Evolutionary conservation across 30 jellyfish, hydroid and myxozoan genomes (phyloP).

Genomic region (Rhopilema esculentum): DNA sequence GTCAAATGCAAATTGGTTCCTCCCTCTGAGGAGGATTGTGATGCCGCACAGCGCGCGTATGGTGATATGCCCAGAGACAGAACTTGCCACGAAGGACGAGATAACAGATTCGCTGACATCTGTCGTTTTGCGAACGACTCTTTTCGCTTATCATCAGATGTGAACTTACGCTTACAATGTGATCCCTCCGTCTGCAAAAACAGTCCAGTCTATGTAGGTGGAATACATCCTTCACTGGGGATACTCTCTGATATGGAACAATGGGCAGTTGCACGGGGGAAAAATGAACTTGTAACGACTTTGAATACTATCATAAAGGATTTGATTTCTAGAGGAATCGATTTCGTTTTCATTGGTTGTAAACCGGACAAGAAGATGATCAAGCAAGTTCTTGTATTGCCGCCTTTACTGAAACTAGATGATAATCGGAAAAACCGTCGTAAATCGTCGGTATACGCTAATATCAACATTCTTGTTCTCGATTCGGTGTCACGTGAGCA

Average conservation of each 20-base stretch:
- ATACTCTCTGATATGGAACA: constrained; percentile 74
- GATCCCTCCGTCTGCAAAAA: constrained; percentile 76
- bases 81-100: constrained; percentile 64
- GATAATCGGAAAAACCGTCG: constrained; percentile 31
- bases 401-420: constrained; percentile 66
- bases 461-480: constrained; percentile 79
- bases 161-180: constrained; percentile 65
- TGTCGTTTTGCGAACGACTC: constrained; percentile 74
- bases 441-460: constrained; percentile 25
- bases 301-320: constrained; percentile 43
- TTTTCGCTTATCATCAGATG: constrained; percentile 53
- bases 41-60: constrained; percentile 64
- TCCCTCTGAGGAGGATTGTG: constrained; percentile 78
- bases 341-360: constrained; percentile 84
- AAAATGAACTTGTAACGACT: constrained; percentile 57
- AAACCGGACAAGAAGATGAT: constrained; percentile 46
- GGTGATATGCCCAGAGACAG: constrained; percentile 69
- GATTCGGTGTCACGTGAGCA: constrained; percentile 97
- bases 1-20: constrained; percentile 52
- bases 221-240: constrained; percentile 66
- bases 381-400: constrained; percentile 87
- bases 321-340: constrained; percentile 55
- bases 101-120: constrained; percentile 62
- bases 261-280: constrained; percentile 74
- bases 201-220: constrained; percentile 61